These are phyloP conservation scores for Echiichthys vipera DNA, from an alignment of 2,797 vertebrate genomes.

Conservation along the genomic window DNA sequence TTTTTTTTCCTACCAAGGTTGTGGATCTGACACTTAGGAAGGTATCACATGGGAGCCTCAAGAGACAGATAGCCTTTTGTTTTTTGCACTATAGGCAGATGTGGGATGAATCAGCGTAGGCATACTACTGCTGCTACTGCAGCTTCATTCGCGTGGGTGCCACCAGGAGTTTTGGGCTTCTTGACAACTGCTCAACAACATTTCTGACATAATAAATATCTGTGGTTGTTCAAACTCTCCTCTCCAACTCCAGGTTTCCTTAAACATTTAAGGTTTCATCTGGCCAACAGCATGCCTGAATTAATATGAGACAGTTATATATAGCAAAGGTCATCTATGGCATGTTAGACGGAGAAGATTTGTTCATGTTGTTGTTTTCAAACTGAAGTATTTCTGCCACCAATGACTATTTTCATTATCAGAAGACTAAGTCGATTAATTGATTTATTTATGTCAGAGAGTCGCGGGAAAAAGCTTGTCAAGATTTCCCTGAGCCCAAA, in stretches of 20 bases:
- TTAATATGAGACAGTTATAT: background rate
- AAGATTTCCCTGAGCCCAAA: background rate
- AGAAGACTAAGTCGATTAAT: background rate
- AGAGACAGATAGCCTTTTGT: conserved; percentile 79
- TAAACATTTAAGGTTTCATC: conserved; percentile 20
- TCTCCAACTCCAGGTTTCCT: conserved; percentile 12
- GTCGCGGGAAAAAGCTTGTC: background rate
- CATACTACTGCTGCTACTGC: conserved; percentile 47
- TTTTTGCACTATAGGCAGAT: conserved; percentile 62
- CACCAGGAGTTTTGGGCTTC: conserved; percentile 26
- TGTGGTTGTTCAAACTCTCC: conserved; percentile 28
- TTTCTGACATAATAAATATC: conserved; percentile 43
- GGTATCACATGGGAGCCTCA: conserved; percentile 71
- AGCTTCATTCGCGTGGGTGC: conserved; percentile 32
- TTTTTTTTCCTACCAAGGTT: conserved; percentile 63
- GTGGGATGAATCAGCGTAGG: conserved; percentile 52
- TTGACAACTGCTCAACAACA: conserved; percentile 42
- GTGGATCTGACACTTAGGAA: conserved; percentile 78
- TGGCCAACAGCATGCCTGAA: background rate
- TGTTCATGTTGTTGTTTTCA: background rate
- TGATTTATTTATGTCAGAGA: background rate
- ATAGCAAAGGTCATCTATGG: background rate
- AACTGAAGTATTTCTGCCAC: background rate
- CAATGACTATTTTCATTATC: background rate
- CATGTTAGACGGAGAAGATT: background rate